phyloP scores from a whole-genome alignment of 2,113 vertebrate species.

The Nanorana parkeri region DNA sequence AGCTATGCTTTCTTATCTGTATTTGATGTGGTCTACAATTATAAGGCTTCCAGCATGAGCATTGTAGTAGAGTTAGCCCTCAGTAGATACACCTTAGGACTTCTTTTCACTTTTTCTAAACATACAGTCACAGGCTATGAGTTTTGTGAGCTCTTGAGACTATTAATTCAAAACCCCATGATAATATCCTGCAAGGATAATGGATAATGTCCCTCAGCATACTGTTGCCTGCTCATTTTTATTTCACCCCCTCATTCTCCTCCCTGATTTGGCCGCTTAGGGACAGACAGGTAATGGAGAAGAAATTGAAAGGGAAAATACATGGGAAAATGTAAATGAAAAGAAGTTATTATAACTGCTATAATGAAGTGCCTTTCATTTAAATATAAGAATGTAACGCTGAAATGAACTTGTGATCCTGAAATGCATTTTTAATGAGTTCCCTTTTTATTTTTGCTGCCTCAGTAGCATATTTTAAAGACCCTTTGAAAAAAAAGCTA shows the following conservation, averaged over 20 bases:
- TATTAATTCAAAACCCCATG: conserved; percentile 21
- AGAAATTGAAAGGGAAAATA: conserved; percentile 94
- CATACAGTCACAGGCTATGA: conserved; percentile 34
- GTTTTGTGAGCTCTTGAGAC: conserved; percentile 21
- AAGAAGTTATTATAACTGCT: conserved; percentile 98
- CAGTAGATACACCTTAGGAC: neutral
- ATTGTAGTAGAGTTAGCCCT: neutral
- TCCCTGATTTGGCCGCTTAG: conserved; percentile 80
- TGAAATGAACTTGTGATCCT: conserved; percentile 97
- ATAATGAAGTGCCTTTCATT: conserved; percentile 99
- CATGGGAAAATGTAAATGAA: conserved; percentile 97
- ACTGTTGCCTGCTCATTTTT: conserved; percentile 69
- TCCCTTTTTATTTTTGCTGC: conserved; percentile 98
- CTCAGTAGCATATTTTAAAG: conserved; percentile 99
- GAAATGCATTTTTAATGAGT: conserved; percentile 99
- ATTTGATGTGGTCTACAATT: neutral
- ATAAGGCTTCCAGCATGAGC: neutral
- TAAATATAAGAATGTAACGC: conserved; percentile 99
- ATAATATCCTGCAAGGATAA: conserved; percentile 48
- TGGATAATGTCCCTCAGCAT: conserved; percentile 58
- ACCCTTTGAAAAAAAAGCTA: conserved; percentile 89
- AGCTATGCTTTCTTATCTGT: neutral
- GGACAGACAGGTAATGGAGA: conserved; percentile 97
- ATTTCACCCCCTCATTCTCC: conserved; percentile 74
- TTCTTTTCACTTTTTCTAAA: conserved; percentile 24